Evolutionary conservation across 2,888 invertebrate genomes (phyloP).

Genomic region (Pharmacophagus antenor): DNA sequence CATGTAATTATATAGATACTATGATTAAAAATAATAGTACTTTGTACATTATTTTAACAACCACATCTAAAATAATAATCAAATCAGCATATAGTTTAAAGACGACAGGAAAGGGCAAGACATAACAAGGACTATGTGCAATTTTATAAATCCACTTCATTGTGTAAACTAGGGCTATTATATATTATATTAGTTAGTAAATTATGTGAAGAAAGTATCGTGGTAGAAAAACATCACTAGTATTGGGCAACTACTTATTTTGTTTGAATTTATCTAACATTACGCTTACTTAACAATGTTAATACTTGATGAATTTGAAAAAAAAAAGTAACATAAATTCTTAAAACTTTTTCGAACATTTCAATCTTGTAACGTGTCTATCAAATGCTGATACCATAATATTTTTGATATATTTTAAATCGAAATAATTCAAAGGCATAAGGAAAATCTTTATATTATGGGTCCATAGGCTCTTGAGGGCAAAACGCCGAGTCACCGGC

Average conservation of each 20-base stretch:
- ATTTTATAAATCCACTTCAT: too few relatives aligned
- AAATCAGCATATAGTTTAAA: too few relatives aligned
- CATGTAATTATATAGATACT: slow-evolving; percentile 7
- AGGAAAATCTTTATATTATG: slow-evolving; percentile 60
- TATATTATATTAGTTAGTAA: too few relatives aligned
- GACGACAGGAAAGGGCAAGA: too few relatives aligned
- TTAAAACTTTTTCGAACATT: slow-evolving; percentile 16
- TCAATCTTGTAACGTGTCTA: slow-evolving; percentile 28
- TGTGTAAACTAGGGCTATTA: too few relatives aligned
- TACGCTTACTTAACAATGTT: not conserved
- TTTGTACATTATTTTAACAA: not conserved
- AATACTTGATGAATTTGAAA: slow-evolving; percentile 18
- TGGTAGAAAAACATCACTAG: not conserved
- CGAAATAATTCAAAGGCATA: slow-evolving; percentile 43
- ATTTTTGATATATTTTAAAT: slow-evolving; percentile 31
- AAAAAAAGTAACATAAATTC: slow-evolving; percentile 8
- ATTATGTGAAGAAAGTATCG: not conserved
- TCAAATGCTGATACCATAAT: slow-evolving; percentile 22
- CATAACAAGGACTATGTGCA: too few relatives aligned
- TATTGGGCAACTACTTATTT: not conserved
- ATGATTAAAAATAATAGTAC: not conserved
- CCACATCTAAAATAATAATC: too few relatives aligned
- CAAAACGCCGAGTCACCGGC: slow-evolving; percentile 71
- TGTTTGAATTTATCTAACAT: not conserved
- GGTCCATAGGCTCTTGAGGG: slow-evolving; percentile 41